A percentile compares a stretch with the other conserved stretches of the same genome.
phyloP scores from a whole-genome alignment of 2,888 invertebrate genomes.

The Augochlorella aurata region DNA sequence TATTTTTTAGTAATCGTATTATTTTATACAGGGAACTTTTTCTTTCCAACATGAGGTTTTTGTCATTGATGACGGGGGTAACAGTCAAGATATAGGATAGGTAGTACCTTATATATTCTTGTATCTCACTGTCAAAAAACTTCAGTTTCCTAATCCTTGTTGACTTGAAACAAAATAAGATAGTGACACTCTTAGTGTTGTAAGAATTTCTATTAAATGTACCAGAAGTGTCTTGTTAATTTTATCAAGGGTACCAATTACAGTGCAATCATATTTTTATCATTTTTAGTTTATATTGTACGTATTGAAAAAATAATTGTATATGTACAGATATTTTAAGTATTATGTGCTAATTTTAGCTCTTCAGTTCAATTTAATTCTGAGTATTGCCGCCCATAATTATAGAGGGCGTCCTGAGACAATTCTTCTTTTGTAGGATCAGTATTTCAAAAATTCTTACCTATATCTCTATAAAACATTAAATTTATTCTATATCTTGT shows the following conservation, averaged over 20 bases:
- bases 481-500: constrained; percentile 2
- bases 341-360: background rate
- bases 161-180: background rate
- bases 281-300: background rate
- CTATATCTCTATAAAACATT: background rate
- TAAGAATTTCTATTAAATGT: background rate
- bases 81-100: constrained; percentile 4
- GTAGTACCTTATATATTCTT: background rate
- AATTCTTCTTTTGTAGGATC: constrained; percentile 41
- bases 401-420: background rate
- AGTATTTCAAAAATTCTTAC: background rate
- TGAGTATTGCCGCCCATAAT: background rate
- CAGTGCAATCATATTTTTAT: constrained; percentile 16
- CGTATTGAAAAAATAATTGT: background rate
- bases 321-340: background rate
- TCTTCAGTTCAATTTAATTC: background rate
- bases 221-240: background rate
- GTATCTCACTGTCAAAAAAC: background rate
- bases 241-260: background rate
- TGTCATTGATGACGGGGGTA: background rate
- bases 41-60: background rate
- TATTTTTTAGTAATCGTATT: constrained; percentile 5
- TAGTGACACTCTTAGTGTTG: background rate
- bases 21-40: background rate
- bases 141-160: background rate